Base-by-base conservation (phyloP, 2,113 vertebrate species). In the Pogonocichla stellata region DNA sequence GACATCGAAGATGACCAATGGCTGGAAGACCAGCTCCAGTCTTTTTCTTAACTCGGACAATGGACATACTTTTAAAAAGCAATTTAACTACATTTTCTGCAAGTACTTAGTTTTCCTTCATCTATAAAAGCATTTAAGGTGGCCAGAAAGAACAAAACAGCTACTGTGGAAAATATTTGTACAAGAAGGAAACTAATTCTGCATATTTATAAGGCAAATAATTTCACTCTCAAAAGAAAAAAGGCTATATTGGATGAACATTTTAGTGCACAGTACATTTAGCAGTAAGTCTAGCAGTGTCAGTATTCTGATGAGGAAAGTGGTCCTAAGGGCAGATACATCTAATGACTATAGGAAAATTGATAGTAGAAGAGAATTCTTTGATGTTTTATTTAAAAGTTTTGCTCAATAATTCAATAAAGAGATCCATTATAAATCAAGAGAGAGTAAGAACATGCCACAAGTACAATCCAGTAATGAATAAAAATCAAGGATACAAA, bases 391-490 rank as follows among this genome's bases (percentile, higher is more conserved):
- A 96, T 97, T 96, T 96, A 96, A 97, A 80, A 87, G 48, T 91
- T 96, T 92, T 94, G 78, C 88, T 98, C 94, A 96, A 95, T 97
- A 96, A 97, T 97, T 97, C 95, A 97, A 74, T 91, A 96, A 96
- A 92, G 92, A 95, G 84, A 93, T 93, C 89, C 72, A 92, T 97
- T 96, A 96, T 95, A 95, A 92, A 95, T 78, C 79, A 93, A 50
- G 60, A 95, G 95, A 82, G 82, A 87, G 86, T 88, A 90, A 79
- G 92, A 95, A 92, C 61, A 33, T 88, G 78, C 67, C 61, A 82
- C 15, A 61, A 94, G 56, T 94, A 93, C 85, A 94, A 95, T 80
- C 62, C 83, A 96, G 53, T 86, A 79, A 82, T 47, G 83, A 73
- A 70, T 74, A 72, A 92, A 94, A 93, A 81, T 8, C 73, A 81